These are phyloP conservation scores for Dasysyrphus tricinctus DNA, from an alignment of 2,888 invertebrate species.

Conservation along the genomic window DNA sequence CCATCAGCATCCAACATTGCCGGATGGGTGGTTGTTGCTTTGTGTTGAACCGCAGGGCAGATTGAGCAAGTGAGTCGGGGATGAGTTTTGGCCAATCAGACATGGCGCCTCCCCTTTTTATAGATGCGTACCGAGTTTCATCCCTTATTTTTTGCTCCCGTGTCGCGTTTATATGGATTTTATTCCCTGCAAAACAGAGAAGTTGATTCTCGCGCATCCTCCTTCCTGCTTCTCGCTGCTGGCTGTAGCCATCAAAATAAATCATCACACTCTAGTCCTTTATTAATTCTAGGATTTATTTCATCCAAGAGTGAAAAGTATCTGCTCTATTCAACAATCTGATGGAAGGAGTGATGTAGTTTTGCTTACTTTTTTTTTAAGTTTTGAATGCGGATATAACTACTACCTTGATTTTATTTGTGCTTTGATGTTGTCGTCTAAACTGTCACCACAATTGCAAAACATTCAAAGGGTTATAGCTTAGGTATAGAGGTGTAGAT, in stretches of 20 bases:
- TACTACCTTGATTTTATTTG: conserved; percentile 31
- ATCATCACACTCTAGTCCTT: conserved; percentile 30
- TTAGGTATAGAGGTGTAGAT: neutral
- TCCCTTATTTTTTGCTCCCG: conserved; percentile 66
- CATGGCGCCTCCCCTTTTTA: conserved; percentile 68
- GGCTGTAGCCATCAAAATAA: conserved; percentile 2
- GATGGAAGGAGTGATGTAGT: conserved; percentile 7
- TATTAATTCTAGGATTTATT: conserved; percentile 70
- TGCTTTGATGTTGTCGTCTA: conserved; percentile 50
- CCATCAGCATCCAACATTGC: conserved; percentile 24
- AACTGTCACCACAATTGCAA: conserved; percentile 57
- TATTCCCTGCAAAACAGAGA: conserved; percentile 47
- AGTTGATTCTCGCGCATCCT: conserved; percentile 63
- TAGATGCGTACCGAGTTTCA: conserved; percentile 55
- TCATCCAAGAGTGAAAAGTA: conserved; percentile 50
- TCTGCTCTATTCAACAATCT: neutral
- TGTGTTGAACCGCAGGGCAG: conserved; percentile 38
- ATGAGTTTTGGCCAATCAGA: conserved; percentile 68
- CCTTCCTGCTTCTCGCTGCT: conserved; percentile 34
- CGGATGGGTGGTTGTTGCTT: conserved; percentile 44
- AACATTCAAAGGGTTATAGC: conserved; percentile 48
- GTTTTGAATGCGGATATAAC: conserved; percentile 21
- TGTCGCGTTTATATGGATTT: conserved; percentile 37
- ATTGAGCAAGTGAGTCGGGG: conserved; percentile 27
- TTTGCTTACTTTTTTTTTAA: neutral